Evolutionary conservation across 2,888 invertebrate species (phyloP).

Genomic region (Drosophila longiperda): DNA sequence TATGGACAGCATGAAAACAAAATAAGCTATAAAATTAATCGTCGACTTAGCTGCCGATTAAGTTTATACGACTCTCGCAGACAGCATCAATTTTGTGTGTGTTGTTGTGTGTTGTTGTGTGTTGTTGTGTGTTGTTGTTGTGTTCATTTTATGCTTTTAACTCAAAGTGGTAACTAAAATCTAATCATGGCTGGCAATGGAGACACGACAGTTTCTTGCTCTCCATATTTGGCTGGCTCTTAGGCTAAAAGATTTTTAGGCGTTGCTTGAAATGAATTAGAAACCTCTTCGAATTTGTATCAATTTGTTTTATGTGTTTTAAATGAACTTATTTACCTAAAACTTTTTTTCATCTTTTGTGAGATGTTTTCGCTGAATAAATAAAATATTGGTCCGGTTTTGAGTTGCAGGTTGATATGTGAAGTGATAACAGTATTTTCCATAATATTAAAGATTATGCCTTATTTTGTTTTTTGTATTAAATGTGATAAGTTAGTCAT

Average conservation of each 20-base stretch:
- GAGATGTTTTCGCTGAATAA: neutral
- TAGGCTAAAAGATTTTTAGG: slow-evolving; percentile 5
- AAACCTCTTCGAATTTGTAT: slow-evolving; percentile 28
- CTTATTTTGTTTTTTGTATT: neutral
- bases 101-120: neutral
- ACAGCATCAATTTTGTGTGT: slow-evolving; percentile 61
- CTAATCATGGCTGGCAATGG: slow-evolving; percentile 10
- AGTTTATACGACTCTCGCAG: slow-evolving; percentile 55
- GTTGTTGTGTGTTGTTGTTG: neutral
- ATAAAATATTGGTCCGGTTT: neutral
- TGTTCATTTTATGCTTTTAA: slow-evolving; percentile 1
- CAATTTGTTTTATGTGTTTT: slow-evolving; percentile 10
- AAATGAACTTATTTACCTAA: slow-evolving; percentile 4
- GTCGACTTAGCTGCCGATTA: slow-evolving; percentile 72
- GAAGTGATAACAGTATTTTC: neutral
- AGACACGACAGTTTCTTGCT: slow-evolving; percentile 4
- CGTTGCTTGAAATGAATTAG: slow-evolving; percentile 25
- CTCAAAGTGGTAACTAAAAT: slow-evolving; percentile 30
- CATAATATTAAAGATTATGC: neutral
- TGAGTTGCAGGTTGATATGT: neutral
- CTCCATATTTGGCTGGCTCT: slow-evolving; percentile 10
- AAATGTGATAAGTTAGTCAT: neutral
- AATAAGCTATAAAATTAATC: slow-evolving; percentile 79
- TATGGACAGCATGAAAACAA: slow-evolving; percentile 68
- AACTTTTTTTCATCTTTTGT: neutral